Evolutionary conservation across 2,113 vertebrate genomes (phyloP).

Genomic region (Caretta caretta): DNA sequence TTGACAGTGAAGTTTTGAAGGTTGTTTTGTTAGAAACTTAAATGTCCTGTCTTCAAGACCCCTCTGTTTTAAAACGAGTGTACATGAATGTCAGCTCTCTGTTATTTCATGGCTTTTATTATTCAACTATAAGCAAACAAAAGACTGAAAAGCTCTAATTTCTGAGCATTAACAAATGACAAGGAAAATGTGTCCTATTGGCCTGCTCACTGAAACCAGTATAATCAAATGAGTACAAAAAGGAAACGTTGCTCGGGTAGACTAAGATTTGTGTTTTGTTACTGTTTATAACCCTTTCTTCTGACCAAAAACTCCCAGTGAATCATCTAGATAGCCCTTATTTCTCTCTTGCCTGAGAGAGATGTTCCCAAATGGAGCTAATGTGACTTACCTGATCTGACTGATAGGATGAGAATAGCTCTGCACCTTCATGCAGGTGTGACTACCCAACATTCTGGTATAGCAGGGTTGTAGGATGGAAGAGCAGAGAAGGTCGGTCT

Average conservation of each 20-base stretch:
- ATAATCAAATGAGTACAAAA: neutral
- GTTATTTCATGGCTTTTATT: slow-evolving; percentile 44
- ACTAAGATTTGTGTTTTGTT: neutral
- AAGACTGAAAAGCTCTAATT: slow-evolving; percentile 50
- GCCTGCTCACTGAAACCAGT: neutral
- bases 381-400: neutral
- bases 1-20: neutral
- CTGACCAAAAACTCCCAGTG: neutral
- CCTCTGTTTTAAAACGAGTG: neutral
- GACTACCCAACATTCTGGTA: fast-evolving
- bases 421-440: fast-evolving
- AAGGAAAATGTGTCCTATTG: slow-evolving; percentile 25
- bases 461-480: fast-evolving
- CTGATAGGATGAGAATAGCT: neutral
- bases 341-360: neutral
- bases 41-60: neutral
- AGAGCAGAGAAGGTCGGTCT: neutral
- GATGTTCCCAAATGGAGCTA: neutral
- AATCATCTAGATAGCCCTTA: neutral
- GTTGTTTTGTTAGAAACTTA: neutral
- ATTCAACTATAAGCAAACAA: slow-evolving; percentile 56
- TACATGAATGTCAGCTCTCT: slow-evolving; percentile 4
- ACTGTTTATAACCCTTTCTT: neutral
- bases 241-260: neutral
- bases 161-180: slow-evolving; percentile 56